Evolutionary conservation across 2,797 vertebrate genomes (phyloP), one percentile per base, ranked within the genome.

Genomic region (Capromys pilorides): DNA sequence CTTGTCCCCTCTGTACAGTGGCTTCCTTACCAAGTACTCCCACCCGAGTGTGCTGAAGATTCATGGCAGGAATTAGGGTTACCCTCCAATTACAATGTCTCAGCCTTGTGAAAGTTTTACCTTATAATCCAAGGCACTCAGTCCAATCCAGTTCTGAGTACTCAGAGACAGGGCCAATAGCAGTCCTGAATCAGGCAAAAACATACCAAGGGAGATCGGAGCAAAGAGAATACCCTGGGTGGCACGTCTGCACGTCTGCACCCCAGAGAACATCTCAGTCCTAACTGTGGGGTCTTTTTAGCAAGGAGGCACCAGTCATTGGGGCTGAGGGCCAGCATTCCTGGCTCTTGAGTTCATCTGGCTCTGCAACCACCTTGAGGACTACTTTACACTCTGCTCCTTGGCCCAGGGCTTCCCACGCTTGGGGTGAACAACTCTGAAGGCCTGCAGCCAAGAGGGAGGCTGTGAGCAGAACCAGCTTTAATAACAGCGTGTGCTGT

Each of bases 401-500:
- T 26, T 24, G 41, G 59, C 41, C 73, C 28, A 67, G 61, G 64
- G 36, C 28, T 24, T 84, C 19, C 18, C 81, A 33, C 67, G 26
- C 67, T 57, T 69, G 5, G 77, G n/a, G 16, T 77, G 18, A n/a
- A 8, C 33, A 87, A 82, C 78, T 67, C 14, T 10, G 45, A 49
- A 24, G n/a, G 24, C 39, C 86, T 11, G 6, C 33, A 54, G 88
- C 45, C 51, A 77, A 64, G 59, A 33, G 10, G 26, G 31, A 91
- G 89, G 79, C 73, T 83, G 90, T 92, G 59, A 9, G 45, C 8
- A 9, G 39, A 80, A 24, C 87, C 49, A 61, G 90, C 87, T 94
- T 92, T 91, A 84, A 64, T 80, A 57, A 96, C 49, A 95, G 59
- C 21, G 22, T 66, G 49, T 24, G 51, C 7, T 71, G 81, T 75